Evolutionary conservation across 92 coral and sea anemone genomes (phyloP).

Genomic region (Hydrozoanthus gracilis): DNA sequence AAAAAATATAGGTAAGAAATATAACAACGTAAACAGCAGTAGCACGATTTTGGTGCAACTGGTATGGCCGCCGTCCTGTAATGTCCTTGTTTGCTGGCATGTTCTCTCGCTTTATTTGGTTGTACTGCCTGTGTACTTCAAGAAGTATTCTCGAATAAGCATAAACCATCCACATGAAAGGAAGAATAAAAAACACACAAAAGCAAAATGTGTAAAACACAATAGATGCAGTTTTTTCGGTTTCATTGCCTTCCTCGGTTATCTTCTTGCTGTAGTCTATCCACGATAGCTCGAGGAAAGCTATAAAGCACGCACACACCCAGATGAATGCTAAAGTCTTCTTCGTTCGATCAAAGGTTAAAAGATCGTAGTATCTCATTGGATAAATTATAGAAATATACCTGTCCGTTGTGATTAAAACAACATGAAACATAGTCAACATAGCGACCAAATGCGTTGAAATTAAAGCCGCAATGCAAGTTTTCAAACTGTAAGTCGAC

Average conservation of each 20-base stretch:
- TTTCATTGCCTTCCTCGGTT: not conserved
- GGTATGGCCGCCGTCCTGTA: not conserved
- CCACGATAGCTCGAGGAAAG: constrained; percentile 4
- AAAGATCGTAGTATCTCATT: constrained; percentile 32
- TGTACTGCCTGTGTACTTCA: constrained; percentile 4
- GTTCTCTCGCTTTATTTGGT: constrained; percentile 18
- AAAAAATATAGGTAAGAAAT: not conserved
- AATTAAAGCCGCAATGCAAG: constrained; percentile 1
- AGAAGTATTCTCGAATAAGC: constrained; percentile 10
- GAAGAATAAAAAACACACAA: not conserved
- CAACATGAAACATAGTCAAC: constrained; percentile 14
- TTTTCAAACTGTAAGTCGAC: not conserved
- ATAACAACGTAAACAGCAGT: not conserved
- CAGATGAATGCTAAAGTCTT: not conserved
- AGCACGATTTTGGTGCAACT: constrained; percentile 17
- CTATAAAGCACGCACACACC: not conserved
- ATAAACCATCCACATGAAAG: constrained; percentile 19
- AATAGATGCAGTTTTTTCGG: not conserved
- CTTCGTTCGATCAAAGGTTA: constrained; percentile 12
- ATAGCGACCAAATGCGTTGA: not conserved
- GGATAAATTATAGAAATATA: constrained; percentile 13
- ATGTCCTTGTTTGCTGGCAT: not conserved
- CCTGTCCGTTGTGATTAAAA: constrained; percentile 24
- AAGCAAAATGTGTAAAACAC: not conserved
- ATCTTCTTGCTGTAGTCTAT: not conserved